Evolutionary conservation across 2,888 invertebrate genomes (phyloP).

Genomic region (Acleris laterana): DNA sequence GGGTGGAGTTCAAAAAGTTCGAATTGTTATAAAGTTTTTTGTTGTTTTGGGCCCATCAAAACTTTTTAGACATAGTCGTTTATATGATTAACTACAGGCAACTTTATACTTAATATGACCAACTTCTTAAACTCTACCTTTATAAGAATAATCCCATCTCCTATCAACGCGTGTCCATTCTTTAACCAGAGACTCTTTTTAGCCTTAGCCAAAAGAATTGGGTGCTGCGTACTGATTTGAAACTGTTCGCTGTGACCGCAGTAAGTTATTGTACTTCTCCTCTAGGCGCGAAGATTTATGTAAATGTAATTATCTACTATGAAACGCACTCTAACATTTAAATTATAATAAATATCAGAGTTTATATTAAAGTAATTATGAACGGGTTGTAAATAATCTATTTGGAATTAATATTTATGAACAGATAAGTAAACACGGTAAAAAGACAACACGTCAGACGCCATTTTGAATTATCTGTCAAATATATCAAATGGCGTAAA

Average conservation of each 20-base stretch:
- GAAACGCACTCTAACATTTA: constrained; percentile 36
- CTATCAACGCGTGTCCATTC: too few species aligned
- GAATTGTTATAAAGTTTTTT: too few species aligned
- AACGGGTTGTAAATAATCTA: constrained; percentile 9
- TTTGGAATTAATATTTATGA: constrained; percentile 16
- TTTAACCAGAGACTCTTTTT: too few species aligned
- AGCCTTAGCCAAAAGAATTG: too few species aligned
- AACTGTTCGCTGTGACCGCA: constrained; percentile 7
- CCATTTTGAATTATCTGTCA: constrained; percentile 13
- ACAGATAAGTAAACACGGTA: neutral
- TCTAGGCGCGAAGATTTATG: constrained; percentile 34
- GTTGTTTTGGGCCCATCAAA: too few species aligned
- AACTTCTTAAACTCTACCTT: too few species aligned
- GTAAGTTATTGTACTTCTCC: constrained; percentile 36
- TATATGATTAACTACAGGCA: too few species aligned
- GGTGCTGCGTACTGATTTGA: neutral
- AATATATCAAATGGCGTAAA: neutral
- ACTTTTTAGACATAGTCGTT: too few species aligned
- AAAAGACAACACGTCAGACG: constrained; percentile 4
- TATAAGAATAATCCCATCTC: too few species aligned
- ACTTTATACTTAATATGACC: too few species aligned
- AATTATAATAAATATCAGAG: constrained; percentile 34
- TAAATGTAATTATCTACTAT: constrained; percentile 37
- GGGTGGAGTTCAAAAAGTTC: too few species aligned
- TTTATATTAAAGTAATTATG: constrained; percentile 23